Evolutionary conservation across 2,113 vertebrate genomes (phyloP).

Genomic region (Sander vitreus): DNA sequence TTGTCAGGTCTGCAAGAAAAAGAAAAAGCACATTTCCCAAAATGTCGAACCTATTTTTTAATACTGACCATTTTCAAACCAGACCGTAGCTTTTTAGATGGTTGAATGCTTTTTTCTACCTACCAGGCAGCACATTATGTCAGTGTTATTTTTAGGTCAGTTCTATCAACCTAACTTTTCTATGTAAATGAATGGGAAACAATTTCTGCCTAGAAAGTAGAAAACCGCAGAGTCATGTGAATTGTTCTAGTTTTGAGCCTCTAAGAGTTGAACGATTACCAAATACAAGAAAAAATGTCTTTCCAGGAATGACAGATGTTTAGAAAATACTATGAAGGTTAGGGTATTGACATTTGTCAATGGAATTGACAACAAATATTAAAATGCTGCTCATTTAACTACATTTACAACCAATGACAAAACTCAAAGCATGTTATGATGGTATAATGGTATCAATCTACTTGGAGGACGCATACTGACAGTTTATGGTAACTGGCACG

Average conservation of each 20-base stretch:
- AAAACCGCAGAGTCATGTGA: neutral
- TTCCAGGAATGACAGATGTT: neutral
- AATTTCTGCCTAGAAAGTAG: neutral
- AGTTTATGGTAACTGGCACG: slow-evolving; percentile 17
- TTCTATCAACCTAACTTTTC: neutral
- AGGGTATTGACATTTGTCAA: neutral
- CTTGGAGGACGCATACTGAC: neutral
- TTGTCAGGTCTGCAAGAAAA: neutral
- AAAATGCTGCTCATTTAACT: neutral
- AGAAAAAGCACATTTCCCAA: neutral
- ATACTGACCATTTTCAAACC: neutral
- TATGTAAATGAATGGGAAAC: neutral
- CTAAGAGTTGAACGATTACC: neutral
- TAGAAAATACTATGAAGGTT: neutral
- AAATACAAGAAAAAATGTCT: slow-evolving; percentile 1
- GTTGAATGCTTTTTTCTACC: neutral
- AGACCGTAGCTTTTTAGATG: no score
- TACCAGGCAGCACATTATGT: neutral
- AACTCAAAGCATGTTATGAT: neutral
- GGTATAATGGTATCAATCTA: neutral
- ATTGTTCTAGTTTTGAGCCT: neutral
- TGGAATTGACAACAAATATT: neutral
- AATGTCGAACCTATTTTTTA: neutral
- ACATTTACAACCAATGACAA: neutral
- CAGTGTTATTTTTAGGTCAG: neutral